Conservation (phyloP, 2,113 vertebrate genomes). For the Pandion haliaetus region DNA sequence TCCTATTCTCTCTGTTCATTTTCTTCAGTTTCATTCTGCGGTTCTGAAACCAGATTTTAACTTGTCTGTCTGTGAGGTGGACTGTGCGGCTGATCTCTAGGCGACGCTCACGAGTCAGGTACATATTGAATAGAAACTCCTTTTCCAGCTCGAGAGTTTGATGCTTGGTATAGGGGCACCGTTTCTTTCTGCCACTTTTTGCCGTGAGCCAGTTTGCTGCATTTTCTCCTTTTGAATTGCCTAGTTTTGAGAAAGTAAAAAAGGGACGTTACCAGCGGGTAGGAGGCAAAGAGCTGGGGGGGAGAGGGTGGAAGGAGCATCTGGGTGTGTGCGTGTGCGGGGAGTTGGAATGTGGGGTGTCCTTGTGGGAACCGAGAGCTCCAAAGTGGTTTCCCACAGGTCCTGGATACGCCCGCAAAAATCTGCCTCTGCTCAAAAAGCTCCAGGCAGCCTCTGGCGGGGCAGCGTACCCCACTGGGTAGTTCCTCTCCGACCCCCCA, state of each 20-base stretch:
- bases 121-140: constrained; percentile 99
- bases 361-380: not conserved
- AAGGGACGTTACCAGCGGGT: constrained; percentile 48
- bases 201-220: constrained; percentile 96
- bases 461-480: not conserved
- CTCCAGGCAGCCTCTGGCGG: not conserved
- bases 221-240: constrained; percentile 86
- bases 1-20: constrained; percentile 98
- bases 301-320: not conserved
- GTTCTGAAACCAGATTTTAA: constrained; percentile 99
- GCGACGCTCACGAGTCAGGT: constrained; percentile 98
- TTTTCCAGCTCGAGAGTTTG: constrained; percentile 99
- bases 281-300: not conserved
- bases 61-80: constrained; percentile 99
- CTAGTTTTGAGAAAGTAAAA: constrained; percentile 75
- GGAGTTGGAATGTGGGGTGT: not conserved
- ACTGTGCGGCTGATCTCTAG: constrained; percentile 99
- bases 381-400: not conserved
- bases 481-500: not conserved
- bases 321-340: not conserved
- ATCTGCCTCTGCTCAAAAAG: not conserved
- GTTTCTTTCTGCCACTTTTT: constrained; percentile 97
- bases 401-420: not conserved
- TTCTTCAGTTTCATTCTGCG: constrained; percentile 99
- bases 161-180: constrained; percentile 97